These are phyloP conservation scores for Drosophila pseudotalamancana DNA, from an alignment of 2,888 invertebrate genomes.

Conservation along the genomic window DNA sequence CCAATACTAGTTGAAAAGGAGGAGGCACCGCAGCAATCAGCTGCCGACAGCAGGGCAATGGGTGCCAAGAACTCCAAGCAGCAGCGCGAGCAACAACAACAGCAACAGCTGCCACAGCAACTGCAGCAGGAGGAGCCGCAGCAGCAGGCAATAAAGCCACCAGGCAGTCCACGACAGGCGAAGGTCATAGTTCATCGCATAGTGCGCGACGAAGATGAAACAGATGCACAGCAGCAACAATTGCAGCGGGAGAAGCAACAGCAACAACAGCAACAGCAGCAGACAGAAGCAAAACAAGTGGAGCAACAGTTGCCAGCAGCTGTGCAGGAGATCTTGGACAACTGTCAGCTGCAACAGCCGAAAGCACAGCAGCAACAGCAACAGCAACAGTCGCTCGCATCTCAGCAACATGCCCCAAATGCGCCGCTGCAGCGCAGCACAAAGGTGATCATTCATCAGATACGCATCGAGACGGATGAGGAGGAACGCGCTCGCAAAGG, in stretches of 20 bases:
- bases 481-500: conserved; percentile 47
- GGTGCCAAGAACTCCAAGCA: conserved; percentile 65
- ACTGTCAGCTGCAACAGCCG: neutral
- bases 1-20: conserved; percentile 29
- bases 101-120: conserved; percentile 16
- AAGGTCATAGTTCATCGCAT: conserved; percentile 79
- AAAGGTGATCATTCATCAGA: conserved; percentile 70
- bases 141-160: conserved; percentile 32
- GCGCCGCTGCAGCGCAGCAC: conserved; percentile 57
- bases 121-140: conserved; percentile 14
- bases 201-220: conserved; percentile 28
- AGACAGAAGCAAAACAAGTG: neutral
- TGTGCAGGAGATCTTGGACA: no score
- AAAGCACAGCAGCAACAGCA: neutral
- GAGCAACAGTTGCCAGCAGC: neutral
- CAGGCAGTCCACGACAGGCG: conserved; percentile 63
- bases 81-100: conserved; percentile 42
- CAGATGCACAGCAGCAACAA: conserved; percentile 16
- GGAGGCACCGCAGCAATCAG: conserved; percentile 1
- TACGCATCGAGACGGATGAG: conserved; percentile 46
- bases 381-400: conserved; percentile 1
- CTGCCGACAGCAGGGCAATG: conserved; percentile 37
- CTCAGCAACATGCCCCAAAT: conserved; percentile 10
- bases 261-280: neutral
- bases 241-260: neutral